These are phyloP conservation scores for Hirtodrosophila duncani DNA, from an alignment of 2,888 invertebrate genomes.

Conservation along the genomic window DNA sequence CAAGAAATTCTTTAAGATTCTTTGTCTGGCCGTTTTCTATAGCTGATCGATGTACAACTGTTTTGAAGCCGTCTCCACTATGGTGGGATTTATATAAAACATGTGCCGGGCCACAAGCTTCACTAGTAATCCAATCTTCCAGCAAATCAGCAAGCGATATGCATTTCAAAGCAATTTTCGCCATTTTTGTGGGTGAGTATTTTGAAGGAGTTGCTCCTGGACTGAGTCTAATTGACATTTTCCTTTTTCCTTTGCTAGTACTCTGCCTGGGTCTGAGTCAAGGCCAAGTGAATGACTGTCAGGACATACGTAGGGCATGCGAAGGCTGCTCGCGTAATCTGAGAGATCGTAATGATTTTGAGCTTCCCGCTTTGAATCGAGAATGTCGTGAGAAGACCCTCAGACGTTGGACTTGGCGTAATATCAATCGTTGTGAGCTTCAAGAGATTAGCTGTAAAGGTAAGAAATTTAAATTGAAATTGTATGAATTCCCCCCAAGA, in stretches of 20 bases:
- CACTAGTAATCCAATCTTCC: slow-evolving; percentile 5
- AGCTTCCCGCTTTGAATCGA: slow-evolving; percentile 3
- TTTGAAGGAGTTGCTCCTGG: too few relatives aligned
- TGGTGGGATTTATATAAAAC: slow-evolving; percentile 17
- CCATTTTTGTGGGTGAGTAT: slow-evolving; percentile 24
- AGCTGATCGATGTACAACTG: too few relatives aligned
- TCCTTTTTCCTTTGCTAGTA: not conserved
- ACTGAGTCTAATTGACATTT: too few relatives aligned
- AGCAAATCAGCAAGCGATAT: slow-evolving; percentile 11
- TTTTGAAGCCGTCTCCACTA: not conserved
- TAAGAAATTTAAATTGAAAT: too few relatives aligned
- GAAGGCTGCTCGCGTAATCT: slow-evolving; percentile 1
- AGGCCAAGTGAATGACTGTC: slow-evolving; percentile 13
- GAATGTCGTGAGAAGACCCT: slow-evolving; percentile 5
- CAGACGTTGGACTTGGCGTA: slow-evolving; percentile 14
- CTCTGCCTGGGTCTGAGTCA: not conserved
- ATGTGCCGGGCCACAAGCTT: not conserved
- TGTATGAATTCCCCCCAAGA: too few relatives aligned
- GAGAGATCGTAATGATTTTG: not conserved
- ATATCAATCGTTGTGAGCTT: slow-evolving; percentile 22
- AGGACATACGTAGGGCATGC: slow-evolving; percentile 8
- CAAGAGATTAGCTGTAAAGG: slow-evolving; percentile 12
- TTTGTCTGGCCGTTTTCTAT: too few relatives aligned
- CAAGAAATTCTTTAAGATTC: too few relatives aligned
- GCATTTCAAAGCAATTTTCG: slow-evolving; percentile 21